These are phyloP conservation scores for Pelosia muscerda DNA, from an alignment of 2,888 invertebrate genomes.

Conservation along the genomic window DNA sequence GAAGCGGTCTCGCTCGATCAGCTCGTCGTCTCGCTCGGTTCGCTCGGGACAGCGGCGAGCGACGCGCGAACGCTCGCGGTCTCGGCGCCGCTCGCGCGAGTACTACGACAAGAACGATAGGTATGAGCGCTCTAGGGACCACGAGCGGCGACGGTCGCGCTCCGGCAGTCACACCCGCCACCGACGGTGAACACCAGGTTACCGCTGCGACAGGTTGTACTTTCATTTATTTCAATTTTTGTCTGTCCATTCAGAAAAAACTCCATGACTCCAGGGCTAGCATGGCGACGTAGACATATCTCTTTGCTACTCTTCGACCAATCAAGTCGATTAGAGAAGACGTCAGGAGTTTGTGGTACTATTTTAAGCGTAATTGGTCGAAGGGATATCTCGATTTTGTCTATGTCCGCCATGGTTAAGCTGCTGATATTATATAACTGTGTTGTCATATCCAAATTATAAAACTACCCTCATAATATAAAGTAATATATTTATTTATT, in stretches of 20 bases:
- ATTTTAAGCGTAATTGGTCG: too few relatives aligned
- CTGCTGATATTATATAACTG: background rate
- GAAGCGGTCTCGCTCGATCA: slow-evolving; percentile 73
- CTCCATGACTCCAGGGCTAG: too few relatives aligned
- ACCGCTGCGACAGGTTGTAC: slow-evolving; percentile 79
- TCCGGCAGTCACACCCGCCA: slow-evolving; percentile 74
- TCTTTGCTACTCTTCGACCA: too few relatives aligned
- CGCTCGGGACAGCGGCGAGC: background rate
- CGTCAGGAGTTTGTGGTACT: too few relatives aligned
- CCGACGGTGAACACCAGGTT: slow-evolving; percentile 82
- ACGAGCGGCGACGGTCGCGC: slow-evolving; percentile 73
- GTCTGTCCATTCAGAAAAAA: slow-evolving; percentile 34
- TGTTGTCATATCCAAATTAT: background rate
- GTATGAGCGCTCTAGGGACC: slow-evolving; percentile 82
- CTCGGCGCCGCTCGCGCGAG: slow-evolving; percentile 61
- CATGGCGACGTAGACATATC: too few relatives aligned
- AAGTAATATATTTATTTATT: background rate
- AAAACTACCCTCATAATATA: slow-evolving; percentile 4
- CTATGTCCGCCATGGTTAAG: too few relatives aligned
- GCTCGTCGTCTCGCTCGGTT: slow-evolving; percentile 41
- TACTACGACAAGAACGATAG: slow-evolving; percentile 74
- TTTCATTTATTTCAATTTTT: slow-evolving; percentile 43
- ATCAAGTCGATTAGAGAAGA: too few relatives aligned
- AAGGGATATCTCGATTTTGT: too few relatives aligned
- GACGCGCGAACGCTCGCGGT: slow-evolving; percentile 51